Conservation (phyloP, 2,797 vertebrate genomes). For the Botia kubotai region DNA sequence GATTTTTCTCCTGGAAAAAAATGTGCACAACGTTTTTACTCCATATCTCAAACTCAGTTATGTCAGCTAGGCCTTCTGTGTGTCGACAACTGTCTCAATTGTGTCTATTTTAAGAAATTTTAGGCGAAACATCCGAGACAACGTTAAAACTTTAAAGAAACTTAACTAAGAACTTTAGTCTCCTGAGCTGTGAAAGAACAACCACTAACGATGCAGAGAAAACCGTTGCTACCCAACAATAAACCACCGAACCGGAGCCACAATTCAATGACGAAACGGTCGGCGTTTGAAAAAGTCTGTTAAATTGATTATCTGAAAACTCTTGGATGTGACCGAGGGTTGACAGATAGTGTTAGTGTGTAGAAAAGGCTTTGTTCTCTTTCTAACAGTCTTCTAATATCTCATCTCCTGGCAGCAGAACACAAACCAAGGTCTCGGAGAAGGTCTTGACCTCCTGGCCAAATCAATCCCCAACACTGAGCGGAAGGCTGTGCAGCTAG, state of each 20-base stretch:
- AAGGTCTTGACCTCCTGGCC: conserved; percentile 36
- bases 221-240: background rate
- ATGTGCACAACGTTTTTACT: no score
- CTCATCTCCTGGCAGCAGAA: conserved; percentile 46
- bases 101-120: background rate
- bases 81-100: background rate
- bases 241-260: background rate
- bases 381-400: conserved; percentile 41
- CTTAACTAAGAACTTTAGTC: background rate
- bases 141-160: background rate
- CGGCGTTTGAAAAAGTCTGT: conserved; percentile 35
- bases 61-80: no score
- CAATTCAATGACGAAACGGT: conserved; percentile 14
- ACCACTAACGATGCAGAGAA: background rate
- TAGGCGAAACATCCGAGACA: background rate
- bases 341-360: conserved; percentile 46
- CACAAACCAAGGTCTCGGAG: conserved; percentile 44
- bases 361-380: conserved; percentile 41
- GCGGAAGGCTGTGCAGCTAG: conserved; percentile 37
- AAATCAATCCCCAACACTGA: conserved; percentile 43
- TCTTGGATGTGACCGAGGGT: conserved; percentile 26
- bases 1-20: no score
- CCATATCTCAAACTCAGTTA: no score
- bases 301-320: conserved; percentile 37
- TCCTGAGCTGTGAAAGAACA: background rate